Percentiles rank a stretch among this genome's conserved stretches.
These are phyloP conservation scores for Prietella phreatophila DNA, from an alignment of 2,113 vertebrate species.

Conservation along the genomic window DNA sequence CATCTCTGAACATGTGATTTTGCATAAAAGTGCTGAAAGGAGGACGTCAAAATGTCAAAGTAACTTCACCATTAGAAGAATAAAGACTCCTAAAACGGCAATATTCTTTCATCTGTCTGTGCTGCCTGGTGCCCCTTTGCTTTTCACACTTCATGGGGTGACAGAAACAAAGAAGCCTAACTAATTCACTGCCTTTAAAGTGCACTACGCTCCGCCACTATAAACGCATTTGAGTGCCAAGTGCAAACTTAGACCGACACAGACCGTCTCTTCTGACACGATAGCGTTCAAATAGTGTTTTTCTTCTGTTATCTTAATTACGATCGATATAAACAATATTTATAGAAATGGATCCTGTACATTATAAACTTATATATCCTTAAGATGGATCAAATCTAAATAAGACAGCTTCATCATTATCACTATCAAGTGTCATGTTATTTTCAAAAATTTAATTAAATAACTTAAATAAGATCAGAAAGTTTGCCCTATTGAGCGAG, in stretches of 20 bases:
- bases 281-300: no score
- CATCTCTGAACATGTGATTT: constrained; percentile 50
- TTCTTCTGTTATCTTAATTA: background rate
- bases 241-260: background rate
- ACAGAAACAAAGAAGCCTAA: background rate
- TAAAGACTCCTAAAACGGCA: constrained; percentile 27
- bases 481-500: no score
- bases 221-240: background rate
- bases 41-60: constrained; percentile 44
- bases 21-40: constrained; percentile 42
- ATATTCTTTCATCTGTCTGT: background rate
- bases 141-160: constrained; percentile 13
- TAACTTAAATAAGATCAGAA: no score
- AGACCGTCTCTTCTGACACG: background rate
- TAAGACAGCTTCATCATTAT: background rate
- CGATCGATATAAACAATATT: background rate
- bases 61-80: constrained; percentile 26
- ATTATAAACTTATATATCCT: background rate
- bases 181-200: constrained; percentile 24
- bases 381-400: no score
- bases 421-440: background rate
- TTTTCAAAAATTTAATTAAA: no score
- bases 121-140: constrained; percentile 3
- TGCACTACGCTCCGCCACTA: background rate
- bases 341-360: background rate